A percentile compares a stretch with the other conserved stretches of the same genome.
Evolutionary conservation across 1,140 invertebrate species (phyloP).

Genomic region (Uloborus diversus): DNA sequence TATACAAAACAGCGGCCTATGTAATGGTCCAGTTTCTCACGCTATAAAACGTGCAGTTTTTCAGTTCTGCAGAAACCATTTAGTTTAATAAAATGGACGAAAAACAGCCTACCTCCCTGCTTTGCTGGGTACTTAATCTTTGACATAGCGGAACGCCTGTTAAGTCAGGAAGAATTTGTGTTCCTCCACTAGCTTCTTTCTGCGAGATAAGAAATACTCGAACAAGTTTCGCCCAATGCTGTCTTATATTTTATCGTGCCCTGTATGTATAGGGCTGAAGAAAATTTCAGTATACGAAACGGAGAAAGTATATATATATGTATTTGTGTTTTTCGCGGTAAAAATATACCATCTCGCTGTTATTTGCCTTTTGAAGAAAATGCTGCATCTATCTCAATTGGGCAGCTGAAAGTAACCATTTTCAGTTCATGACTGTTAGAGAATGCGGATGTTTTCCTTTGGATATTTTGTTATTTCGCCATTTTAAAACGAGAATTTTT

Average conservation of each 20-base stretch:
- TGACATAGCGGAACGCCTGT: conserved; percentile 54
- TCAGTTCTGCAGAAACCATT: conserved; percentile 56
- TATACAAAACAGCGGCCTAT: conserved; percentile 30
- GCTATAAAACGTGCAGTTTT: conserved; percentile 56
- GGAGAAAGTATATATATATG: conserved; percentile 53
- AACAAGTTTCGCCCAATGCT: conserved; percentile 47
- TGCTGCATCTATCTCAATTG: conserved; percentile 51
- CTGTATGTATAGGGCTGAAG: background rate
- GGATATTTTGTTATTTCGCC: background rate
- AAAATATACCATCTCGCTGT: conserved; percentile 39
- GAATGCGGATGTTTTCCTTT: background rate
- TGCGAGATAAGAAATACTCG: conserved; percentile 49
- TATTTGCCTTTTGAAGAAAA: conserved; percentile 9
- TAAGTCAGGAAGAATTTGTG: conserved; percentile 54
- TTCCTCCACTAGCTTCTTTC: conserved; percentile 28
- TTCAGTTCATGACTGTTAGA: conserved; percentile 52
- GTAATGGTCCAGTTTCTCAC: conserved; percentile 49
- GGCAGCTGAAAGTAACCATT: conserved; percentile 48
- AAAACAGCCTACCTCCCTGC: conserved; percentile 47
- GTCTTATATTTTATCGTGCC: conserved; percentile 52
- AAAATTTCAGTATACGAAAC: conserved; percentile 21
- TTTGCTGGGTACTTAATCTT: conserved; percentile 55
- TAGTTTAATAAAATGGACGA: conserved; percentile 57
- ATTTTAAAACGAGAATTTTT: conserved; percentile 34
- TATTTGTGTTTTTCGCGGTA: conserved; percentile 48